These are phyloP conservation scores for Rhinogobio ventralis DNA, from an alignment of 2,797 vertebrate species.

Conservation along the genomic window DNA sequence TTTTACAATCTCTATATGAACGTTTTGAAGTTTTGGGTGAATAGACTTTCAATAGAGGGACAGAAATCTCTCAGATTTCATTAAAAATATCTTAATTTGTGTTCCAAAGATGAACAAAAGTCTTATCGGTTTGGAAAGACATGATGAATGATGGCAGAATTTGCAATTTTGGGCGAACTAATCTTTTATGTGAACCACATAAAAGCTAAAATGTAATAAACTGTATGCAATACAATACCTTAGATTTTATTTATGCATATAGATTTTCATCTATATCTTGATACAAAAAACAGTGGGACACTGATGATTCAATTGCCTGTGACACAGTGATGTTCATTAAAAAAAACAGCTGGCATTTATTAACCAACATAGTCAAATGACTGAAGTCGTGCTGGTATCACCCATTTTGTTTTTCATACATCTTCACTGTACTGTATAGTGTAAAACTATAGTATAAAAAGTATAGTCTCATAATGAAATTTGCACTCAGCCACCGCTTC, in stretches of 20 bases:
- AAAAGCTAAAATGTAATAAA: too few species aligned
- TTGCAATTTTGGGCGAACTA: background rate
- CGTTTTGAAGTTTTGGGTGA: background rate
- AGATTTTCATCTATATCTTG: background rate
- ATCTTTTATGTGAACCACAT: background rate
- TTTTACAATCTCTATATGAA: background rate
- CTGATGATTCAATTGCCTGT: background rate
- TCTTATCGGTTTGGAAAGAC: background rate
- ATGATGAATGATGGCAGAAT: background rate
- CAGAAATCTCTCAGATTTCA: background rate
- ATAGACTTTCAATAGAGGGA: background rate
- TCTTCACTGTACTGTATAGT: background rate
- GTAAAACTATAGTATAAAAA: background rate
- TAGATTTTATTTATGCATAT: background rate
- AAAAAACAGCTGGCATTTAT: constrained; percentile 22
- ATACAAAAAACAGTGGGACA: background rate
- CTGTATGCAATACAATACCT: background rate
- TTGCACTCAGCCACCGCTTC: background rate
- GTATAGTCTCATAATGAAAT: background rate
- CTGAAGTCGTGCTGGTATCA: background rate
- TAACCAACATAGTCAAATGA: background rate
- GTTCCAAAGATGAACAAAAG: background rate
- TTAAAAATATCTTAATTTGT: background rate
- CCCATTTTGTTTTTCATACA: constrained; percentile 1
- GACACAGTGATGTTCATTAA: constrained; percentile 4